Evolutionary conservation across 2,113 vertebrate species (phyloP).

Genomic region (Egretta garzetta): DNA sequence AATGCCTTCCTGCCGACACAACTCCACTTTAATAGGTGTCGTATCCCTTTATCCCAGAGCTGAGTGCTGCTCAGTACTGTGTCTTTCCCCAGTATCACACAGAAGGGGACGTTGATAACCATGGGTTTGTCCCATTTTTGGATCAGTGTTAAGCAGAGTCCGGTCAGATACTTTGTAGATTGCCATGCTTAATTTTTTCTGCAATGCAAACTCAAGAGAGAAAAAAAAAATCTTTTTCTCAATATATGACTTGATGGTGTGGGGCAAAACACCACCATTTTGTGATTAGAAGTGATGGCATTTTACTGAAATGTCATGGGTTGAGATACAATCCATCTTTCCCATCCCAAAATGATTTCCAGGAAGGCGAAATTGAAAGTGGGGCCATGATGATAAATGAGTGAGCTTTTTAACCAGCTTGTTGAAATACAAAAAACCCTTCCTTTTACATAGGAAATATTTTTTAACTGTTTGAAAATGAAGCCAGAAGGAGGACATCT

Average conservation of each 20-base stretch:
- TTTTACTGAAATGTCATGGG: background rate
- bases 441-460: background rate
- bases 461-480: background rate
- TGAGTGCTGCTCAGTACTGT: background rate
- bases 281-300: background rate
- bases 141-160: background rate
- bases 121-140: background rate
- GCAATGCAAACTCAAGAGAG: background rate
- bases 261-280: background rate
- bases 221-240: background rate
- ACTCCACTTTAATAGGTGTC: background rate
- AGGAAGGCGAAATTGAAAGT: background rate
- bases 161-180: background rate
- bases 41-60: background rate
- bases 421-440: background rate
- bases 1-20: background rate
- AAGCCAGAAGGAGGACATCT: background rate
- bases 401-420: conserved; percentile 1
- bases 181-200: background rate
- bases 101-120: background rate
- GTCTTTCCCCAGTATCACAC: background rate
- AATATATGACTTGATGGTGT: background rate
- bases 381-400: background rate
- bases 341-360: background rate
- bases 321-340: background rate